A percentile compares a stretch with the other conserved stretches of the same genome.
These are phyloP conservation scores for Dorcus hopei DNA, from an alignment of 2,888 invertebrate species.

Conservation along the genomic window DNA sequence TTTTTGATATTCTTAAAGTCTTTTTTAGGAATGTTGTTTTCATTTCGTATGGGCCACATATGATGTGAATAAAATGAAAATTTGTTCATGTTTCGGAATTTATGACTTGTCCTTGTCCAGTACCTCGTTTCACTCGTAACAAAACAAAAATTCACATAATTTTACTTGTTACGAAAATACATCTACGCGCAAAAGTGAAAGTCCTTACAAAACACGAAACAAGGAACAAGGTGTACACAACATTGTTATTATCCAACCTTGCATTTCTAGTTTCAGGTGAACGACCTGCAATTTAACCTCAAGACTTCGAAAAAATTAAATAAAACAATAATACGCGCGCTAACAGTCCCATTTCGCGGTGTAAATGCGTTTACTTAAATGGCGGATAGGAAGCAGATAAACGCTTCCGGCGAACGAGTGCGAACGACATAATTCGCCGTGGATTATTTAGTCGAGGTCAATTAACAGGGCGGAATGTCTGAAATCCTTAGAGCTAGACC, in stretches of 20 bases:
- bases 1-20: too few relatives aligned
- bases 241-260: background rate
- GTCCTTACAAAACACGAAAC: background rate
- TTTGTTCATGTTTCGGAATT: too few relatives aligned
- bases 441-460: background rate
- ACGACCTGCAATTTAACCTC: background rate
- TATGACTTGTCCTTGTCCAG: too few relatives aligned
- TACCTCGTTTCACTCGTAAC: too few relatives aligned
- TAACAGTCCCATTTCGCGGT: background rate
- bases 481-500: background rate
- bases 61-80: too few relatives aligned
- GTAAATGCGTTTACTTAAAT: background rate
- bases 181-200: background rate
- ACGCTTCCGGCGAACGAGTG: background rate
- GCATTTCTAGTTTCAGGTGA: background rate
- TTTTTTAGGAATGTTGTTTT: too few relatives aligned
- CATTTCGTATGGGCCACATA: too few relatives aligned
- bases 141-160: too few relatives aligned
- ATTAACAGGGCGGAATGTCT: conserved; percentile 2
- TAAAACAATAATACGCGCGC: background rate
- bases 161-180: too few relatives aligned
- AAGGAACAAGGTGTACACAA: background rate
- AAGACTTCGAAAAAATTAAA: background rate
- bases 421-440: background rate
- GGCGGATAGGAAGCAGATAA: background rate